Evolutionary conservation across 2,888 invertebrate genomes (phyloP), one percentile per base, ranked within the genome.

Genomic region (Brassicogethes aeneus): DNA sequence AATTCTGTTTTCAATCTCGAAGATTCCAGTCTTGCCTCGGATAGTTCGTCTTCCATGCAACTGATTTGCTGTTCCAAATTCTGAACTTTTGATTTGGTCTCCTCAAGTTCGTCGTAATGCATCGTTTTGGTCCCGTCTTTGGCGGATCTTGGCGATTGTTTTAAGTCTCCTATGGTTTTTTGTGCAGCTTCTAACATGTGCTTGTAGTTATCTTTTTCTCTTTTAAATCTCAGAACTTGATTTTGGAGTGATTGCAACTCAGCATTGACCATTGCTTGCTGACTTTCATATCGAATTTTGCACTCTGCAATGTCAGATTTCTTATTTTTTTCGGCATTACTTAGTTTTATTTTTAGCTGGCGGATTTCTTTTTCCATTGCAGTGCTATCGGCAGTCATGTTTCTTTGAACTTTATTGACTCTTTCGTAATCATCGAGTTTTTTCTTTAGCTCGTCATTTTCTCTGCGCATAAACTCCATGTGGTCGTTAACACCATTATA

Each of bases 171-270:
- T 54, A 89, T 85, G 29, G 84, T 82, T 66, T 85, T 85, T 62
- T 91, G 90, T 1, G 91, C 87, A 8, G 84, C 82, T 59, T 91
- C 90, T 31, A 92, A 65, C 83, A 93, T 88, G 61, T 91, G 89
- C 52, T 88, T 87, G 59, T 87, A 91, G 38, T 85, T 85, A 61
- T 93, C 92, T 40, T 90, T 75, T 66, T 93, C 93, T 44, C 89
- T 74, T 61, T 88, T 87, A 62, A 91, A 90, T 54, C 88, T 75
- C 15, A 82, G 74, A 50, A 84, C 79, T 73, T 86, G 86, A 47
- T 75, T 76, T 64, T 91, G 91, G 56, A 90, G 74, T 3, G 86
- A 81, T 52, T 84, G 83, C 29, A 91, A 73, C 67, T 93, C 92
- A 46, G 85, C 85, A 47, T 83, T 79, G 60, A 92, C 80, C 10